phyloP scores from a whole-genome alignment of 1,140 invertebrate genomes.

The Dolichoris vasculosae region DNA sequence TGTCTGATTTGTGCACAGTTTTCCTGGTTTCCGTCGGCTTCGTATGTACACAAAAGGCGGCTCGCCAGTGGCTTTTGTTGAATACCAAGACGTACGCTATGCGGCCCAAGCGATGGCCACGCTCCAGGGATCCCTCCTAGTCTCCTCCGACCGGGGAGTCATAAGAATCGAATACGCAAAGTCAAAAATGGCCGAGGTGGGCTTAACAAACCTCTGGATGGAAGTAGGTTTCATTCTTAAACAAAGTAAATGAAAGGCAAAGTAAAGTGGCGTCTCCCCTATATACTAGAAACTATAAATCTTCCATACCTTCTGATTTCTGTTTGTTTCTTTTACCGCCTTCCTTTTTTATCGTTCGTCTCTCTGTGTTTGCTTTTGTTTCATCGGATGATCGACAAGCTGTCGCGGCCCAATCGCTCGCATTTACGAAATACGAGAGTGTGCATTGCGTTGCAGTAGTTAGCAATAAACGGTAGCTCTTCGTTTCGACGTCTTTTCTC shows the following conservation, averaged over 20 bases:
- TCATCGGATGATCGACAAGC: neutral
- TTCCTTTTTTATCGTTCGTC: neutral
- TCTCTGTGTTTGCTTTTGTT: neutral
- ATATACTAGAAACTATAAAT: neutral
- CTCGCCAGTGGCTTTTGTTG: conserved; percentile 95
- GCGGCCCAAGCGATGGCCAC: conserved; percentile 92
- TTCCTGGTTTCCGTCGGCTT: conserved; percentile 96
- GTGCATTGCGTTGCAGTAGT: neutral
- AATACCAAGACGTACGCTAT: conserved; percentile 93
- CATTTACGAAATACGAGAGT: neutral
- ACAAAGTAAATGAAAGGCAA: conserved; percentile 7
- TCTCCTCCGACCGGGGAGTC: conserved; percentile 94
- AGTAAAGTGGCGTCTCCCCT: neutral
- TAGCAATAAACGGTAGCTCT: neutral
- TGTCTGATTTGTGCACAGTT: conserved; percentile 84
- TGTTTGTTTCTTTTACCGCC: neutral
- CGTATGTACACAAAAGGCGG: conserved; percentile 97
- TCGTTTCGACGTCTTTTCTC: conserved; percentile 6
- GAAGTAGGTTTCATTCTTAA: conserved; percentile 70
- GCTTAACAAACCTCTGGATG: conserved; percentile 74
- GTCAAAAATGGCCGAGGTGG: conserved; percentile 95
- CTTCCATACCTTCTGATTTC: neutral
- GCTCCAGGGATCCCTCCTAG: conserved; percentile 94
- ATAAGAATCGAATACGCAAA: conserved; percentile 99
- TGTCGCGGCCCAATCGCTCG: neutral